A percentile compares a stretch with the other conserved stretches of the same genome.
These are phyloP conservation scores for Pseudorectes ferrugineus DNA, from an alignment of 2,113 vertebrate species.

Conservation along the genomic window DNA sequence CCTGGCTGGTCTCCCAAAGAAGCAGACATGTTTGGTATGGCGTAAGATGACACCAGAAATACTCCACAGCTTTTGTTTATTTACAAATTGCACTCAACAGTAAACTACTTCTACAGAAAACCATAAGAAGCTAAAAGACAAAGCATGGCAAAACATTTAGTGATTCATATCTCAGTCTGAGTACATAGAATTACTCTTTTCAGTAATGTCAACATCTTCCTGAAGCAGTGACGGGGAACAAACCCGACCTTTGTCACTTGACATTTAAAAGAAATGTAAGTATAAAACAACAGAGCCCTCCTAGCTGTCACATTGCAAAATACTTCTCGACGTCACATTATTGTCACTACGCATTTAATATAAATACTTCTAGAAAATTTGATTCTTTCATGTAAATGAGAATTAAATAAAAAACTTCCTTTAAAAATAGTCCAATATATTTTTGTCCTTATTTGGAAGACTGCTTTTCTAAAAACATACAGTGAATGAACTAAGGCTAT, in stretches of 20 bases:
- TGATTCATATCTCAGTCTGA: background rate
- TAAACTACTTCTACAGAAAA: constrained; percentile 13
- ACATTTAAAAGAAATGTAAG: background rate
- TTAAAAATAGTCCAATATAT: background rate
- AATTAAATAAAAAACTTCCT: background rate
- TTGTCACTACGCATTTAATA: background rate
- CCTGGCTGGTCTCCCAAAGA: constrained; percentile 39
- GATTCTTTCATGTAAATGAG: background rate
- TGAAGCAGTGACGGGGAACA: background rate
- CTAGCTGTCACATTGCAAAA: background rate
- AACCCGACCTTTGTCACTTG: background rate
- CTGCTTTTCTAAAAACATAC: background rate
- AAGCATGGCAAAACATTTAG: background rate
- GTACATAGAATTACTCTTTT: background rate
- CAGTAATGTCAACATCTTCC: background rate
- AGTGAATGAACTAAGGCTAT: background rate
- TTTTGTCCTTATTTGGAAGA: background rate
- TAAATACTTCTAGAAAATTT: background rate
- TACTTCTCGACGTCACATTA: background rate
- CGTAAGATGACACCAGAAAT: background rate
- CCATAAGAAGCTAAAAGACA: background rate
- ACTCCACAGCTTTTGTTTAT: constrained; percentile 52
- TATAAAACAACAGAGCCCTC: background rate
- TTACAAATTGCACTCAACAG: constrained; percentile 10
- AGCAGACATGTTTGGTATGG: constrained; percentile 31